Conservation (phyloP, 2,113 vertebrate species). For the Oryzias woworae region DNA sequence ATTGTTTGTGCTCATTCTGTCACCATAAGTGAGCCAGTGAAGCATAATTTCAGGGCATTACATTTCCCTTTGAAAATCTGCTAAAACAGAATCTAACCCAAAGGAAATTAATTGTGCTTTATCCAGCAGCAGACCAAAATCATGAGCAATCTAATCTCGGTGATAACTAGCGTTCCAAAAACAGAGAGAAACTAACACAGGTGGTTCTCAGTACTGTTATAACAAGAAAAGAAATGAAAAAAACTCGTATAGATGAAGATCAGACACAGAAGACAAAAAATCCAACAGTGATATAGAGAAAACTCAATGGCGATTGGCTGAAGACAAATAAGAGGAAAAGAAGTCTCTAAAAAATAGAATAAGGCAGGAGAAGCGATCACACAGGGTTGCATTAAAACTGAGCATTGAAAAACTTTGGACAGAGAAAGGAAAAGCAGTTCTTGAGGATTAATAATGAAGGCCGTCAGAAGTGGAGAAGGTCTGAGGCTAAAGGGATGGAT, state of each 20-base stretch:
- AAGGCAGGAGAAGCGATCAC: constrained; percentile 15
- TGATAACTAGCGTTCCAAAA: constrained; percentile 17
- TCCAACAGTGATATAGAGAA: constrained; percentile 20
- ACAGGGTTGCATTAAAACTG: constrained; percentile 33
- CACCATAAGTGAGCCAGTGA: constrained; percentile 37
- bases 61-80: constrained; percentile 28
- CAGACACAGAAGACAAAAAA: constrained; percentile 29
- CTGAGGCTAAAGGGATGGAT: constrained; percentile 57
- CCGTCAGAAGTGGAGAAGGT: constrained; percentile 48
- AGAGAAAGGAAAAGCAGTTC: constrained; percentile 71
- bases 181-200: constrained; percentile 12
- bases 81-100: constrained; percentile 43
- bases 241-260: constrained; percentile 19
- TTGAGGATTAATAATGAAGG: constrained; percentile 70
- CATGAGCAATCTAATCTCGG: constrained; percentile 34
- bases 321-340: constrained; percentile 25
- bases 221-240: constrained; percentile 6
- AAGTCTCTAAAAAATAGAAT: constrained; percentile 23
- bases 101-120: constrained; percentile 51
- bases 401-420: constrained; percentile 70
- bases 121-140: constrained; percentile 30
- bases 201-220: constrained; percentile 6
- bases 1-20: constrained; percentile 61
- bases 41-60: constrained; percentile 31
- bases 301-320: constrained; percentile 12